Base-by-base conservation (phyloP, 2,797 vertebrate genomes). In the Betta splendens region DNA sequence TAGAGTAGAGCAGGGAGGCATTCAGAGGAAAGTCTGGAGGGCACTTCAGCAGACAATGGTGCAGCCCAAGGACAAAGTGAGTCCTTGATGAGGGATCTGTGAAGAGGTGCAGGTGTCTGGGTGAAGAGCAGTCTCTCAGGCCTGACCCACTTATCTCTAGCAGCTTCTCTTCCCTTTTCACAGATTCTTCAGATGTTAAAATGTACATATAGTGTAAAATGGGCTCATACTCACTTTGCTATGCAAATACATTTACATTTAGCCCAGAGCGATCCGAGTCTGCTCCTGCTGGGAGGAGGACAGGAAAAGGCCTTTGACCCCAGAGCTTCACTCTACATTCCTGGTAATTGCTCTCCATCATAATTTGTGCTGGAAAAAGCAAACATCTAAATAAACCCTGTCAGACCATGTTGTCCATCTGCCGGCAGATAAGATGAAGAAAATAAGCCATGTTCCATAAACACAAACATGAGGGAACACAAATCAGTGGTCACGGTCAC, bases 1-100 rank as follows among this genome's bases (percentile, higher is more conserved):
- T 85, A 89, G 83, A 87, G 89, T 79, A 89, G 90, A 88, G 81
- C 77, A 80, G 86, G 88, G 89, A 85, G 76, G 89, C 81, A 91
- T 91, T 91, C 84, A 89, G 72, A 78, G 83, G 56, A 38, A 76
- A 79, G 73, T 77, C 72, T 79, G 87, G 86, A 94, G 92, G 87
- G 85, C 88, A 84, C 93, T 92, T 85, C 77, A 91, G 72, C 69
- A 75, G 89, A 94, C 92, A 94, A 94, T 94, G 89, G 91, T 43
- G 72, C 77, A 84, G 88, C 89, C 84, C 72, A 57, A 72, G 89
- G 91, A 93, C 90, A 91, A 87, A 93, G 91, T 86, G 90, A 94
- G 87, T 92, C 89, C 93, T 92, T 93, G 88, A 94, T 91, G 90
- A 90, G 87, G 89, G 83, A 91, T 87, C 84, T 80, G 68, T 87